These are phyloP conservation scores for Thamnophis sirtalis DNA, from an alignment of 2,113 vertebrate species.

Conservation along the genomic window DNA sequence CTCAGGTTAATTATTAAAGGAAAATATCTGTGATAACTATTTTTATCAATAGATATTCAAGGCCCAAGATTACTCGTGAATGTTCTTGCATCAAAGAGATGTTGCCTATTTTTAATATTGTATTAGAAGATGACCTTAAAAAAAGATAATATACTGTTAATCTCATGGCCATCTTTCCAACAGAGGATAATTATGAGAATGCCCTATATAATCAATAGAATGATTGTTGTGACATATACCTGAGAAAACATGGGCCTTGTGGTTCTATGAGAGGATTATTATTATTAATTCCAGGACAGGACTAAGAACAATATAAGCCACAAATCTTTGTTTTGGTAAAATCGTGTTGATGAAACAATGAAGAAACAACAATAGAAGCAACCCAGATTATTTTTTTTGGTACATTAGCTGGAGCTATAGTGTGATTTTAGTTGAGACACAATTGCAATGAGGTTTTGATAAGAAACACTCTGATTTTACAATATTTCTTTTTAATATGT, in stretches of 20 bases:
- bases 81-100: neutral
- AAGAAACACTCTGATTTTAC: neutral
- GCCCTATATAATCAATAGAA: neutral
- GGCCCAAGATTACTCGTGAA: neutral
- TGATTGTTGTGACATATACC: neutral
- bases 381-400: neutral
- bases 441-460: neutral
- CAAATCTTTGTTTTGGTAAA: neutral
- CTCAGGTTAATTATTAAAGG: neutral
- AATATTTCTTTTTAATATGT: neutral
- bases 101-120: neutral
- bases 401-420: neutral
- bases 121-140: neutral
- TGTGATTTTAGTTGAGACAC: neutral
- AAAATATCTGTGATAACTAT: neutral
- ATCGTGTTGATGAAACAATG: neutral
- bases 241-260: neutral
- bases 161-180: neutral
- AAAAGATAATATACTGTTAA: neutral
- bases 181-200: neutral
- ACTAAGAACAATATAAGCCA: neutral
- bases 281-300: neutral
- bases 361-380: neutral
- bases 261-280: neutral
- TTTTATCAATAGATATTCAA: neutral